phyloP scores from a whole-genome alignment of 2,797 vertebrate genomes.

The Bovichtus variegatus region DNA sequence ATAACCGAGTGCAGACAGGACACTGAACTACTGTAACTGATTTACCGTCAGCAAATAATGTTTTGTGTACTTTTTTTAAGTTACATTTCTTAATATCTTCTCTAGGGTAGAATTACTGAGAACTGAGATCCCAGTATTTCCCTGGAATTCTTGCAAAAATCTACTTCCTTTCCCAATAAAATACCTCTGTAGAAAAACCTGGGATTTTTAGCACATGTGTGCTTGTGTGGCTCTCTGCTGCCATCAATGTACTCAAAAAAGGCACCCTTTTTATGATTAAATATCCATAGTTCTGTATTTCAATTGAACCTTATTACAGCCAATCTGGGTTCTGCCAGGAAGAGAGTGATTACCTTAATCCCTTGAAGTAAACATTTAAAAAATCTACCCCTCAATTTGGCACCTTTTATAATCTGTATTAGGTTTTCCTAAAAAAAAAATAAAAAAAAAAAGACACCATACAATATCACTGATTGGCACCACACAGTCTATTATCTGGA shows the following conservation, averaged over 20 bases:
- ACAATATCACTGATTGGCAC: background rate
- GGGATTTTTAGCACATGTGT: background rate
- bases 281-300: background rate
- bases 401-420: background rate
- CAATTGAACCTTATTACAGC: background rate
- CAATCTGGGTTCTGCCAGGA: background rate
- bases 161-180: background rate
- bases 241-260: background rate
- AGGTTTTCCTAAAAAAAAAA: background rate
- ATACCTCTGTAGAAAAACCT: background rate
- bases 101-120: background rate
- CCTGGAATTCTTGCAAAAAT: background rate
- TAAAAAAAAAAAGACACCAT: background rate
- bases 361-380: background rate
- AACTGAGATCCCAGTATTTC: background rate
- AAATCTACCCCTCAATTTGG: background rate
- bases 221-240: background rate
- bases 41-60: background rate
- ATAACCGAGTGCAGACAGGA: constrained; percentile 36
- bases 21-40: constrained; percentile 13
- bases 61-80: background rate
- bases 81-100: background rate
- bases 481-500: background rate
- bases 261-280: background rate
- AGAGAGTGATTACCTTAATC: background rate